These are phyloP conservation scores for Paradisaea rubra DNA, from an alignment of 2,113 vertebrate genomes.

Conservation along the genomic window DNA sequence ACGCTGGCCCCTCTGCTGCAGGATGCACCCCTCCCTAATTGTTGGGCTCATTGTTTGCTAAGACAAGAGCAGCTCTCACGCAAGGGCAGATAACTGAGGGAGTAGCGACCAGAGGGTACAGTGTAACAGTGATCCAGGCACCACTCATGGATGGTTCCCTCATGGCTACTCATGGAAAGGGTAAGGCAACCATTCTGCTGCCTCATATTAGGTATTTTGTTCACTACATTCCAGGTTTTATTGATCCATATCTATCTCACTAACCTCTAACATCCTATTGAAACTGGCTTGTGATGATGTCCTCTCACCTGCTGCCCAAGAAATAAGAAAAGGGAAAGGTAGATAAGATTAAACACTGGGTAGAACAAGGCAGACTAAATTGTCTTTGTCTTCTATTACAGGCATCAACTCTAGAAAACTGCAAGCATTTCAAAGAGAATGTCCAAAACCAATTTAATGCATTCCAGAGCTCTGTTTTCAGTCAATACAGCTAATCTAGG, in stretches of 20 bases:
- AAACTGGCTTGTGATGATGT: background rate
- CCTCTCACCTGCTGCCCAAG: background rate
- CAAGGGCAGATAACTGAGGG: background rate
- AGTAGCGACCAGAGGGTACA: background rate
- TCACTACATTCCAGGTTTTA: background rate
- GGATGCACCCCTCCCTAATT: background rate
- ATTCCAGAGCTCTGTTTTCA: background rate
- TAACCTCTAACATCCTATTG: background rate
- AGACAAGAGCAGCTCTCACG: background rate
- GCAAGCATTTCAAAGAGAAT: background rate
- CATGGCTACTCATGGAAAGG: fast-evolving
- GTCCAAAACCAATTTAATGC: background rate
- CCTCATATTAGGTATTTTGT: background rate
- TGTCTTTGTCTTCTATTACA: background rate
- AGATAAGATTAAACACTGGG: background rate
- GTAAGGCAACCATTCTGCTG: fast-evolving
- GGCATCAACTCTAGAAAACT: background rate
- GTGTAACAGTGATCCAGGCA: background rate
- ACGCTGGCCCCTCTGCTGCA: background rate
- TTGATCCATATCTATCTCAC: background rate
- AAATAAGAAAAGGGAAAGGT: background rate
- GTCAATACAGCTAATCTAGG: background rate
- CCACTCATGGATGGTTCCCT: background rate
- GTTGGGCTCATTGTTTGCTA: background rate
- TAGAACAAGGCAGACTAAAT: background rate